Conservation (phyloP, 1,140 invertebrate species). For the Nasonia giraulti region DNA sequence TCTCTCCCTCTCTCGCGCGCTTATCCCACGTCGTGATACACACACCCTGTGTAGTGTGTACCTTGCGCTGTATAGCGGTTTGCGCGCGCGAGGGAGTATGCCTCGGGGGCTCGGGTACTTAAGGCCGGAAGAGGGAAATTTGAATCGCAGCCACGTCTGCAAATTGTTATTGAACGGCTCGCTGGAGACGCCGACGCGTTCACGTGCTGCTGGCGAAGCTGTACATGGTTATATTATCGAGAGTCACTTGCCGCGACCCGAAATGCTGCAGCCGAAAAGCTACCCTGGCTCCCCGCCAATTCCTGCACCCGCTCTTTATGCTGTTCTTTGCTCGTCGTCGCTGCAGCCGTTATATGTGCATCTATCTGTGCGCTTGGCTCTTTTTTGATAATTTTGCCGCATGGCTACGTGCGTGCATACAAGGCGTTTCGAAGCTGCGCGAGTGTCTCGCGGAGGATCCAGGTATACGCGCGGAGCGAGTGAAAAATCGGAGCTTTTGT, state of each 20-base stretch:
- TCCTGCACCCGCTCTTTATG: not conserved
- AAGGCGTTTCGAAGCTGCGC: no score
- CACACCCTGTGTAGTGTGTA: not conserved
- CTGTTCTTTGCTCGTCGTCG: not conserved
- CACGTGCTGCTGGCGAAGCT: not conserved
- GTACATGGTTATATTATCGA: not conserved
- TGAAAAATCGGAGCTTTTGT: no score
- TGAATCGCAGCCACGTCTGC: conserved; percentile 60
- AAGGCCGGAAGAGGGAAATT: conserved; percentile 49
- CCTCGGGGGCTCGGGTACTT: not conserved
- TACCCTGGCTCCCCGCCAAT: not conserved
- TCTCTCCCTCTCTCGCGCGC: not conserved
- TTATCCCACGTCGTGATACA: not conserved
- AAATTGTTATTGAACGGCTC: conserved; percentile 63
- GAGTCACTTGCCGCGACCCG: not conserved
- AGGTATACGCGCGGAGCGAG: no score
- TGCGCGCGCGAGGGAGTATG: not conserved
- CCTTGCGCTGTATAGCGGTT: not conserved
- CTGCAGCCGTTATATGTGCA: not conserved
- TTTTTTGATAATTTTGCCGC: no score
- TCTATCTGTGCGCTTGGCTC: no score
- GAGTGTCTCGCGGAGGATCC: no score
- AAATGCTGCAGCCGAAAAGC: not conserved
- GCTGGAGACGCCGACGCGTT: conserved; percentile 35
- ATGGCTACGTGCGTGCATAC: no score